Conservation (phyloP, 53 echinoderm and acorn worm genomes). For the Crossaster papposus region DNA sequence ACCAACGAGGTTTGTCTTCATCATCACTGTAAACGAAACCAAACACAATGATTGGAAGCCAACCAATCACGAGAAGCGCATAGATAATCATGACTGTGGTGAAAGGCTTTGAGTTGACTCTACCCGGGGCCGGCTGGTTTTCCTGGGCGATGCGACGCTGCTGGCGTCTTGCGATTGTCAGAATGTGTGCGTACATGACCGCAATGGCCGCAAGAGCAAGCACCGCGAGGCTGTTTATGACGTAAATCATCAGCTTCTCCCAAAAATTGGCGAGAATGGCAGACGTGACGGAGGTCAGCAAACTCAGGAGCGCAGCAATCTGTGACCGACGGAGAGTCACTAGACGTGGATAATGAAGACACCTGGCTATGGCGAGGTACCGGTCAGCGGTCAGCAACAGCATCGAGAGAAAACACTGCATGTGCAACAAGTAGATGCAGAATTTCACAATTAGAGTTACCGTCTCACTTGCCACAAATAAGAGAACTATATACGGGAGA, state of each 20-base stretch:
- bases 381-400: constrained; percentile 2
- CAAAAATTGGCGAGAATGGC: not conserved
- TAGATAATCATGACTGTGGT: constrained; percentile 7
- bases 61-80: not conserved
- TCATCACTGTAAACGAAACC: not conserved
- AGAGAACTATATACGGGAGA: too few relatives aligned
- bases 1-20: not conserved
- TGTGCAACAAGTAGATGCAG: not conserved
- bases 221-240: not conserved
- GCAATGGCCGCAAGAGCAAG: not conserved
- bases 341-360: constrained; percentile 16
- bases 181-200: constrained; percentile 31
- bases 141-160: not conserved
- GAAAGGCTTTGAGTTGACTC: not conserved
- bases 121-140: not conserved
- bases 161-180: constrained; percentile 16
- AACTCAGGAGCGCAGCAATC: not conserved
- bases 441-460: too few relatives aligned
- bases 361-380: constrained; percentile 10
- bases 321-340: not conserved
- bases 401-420: not conserved
- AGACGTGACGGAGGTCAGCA: not conserved
- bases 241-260: not conserved
- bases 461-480: too few relatives aligned
- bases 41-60: not conserved